Conservation (phyloP, 2,797 vertebrate genomes). For the Microtus californicus region DNA sequence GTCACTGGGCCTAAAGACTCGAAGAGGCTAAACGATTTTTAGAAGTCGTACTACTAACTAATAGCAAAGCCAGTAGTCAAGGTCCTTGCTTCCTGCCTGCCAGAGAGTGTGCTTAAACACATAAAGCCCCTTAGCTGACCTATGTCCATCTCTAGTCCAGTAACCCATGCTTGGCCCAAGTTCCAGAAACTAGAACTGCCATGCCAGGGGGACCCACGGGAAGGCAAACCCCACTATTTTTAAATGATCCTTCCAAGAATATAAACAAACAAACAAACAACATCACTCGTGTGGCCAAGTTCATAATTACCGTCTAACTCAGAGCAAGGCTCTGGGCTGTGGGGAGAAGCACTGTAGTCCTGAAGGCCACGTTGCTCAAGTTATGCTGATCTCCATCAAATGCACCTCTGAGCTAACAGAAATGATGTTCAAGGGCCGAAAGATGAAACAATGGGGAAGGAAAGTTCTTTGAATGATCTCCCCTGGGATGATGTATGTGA, state of each 20-base stretch:
- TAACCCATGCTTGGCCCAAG: fast-evolving
- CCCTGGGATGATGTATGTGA: not conserved
- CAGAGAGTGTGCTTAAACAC: not conserved
- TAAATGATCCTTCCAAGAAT: not conserved
- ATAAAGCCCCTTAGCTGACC: not conserved
- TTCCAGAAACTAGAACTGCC: not conserved
- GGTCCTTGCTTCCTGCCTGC: not conserved
- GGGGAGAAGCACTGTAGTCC: not conserved
- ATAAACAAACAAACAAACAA: not conserved
- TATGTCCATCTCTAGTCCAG: not conserved
- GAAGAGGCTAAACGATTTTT: not conserved
- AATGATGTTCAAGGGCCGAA: not conserved
- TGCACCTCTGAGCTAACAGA: not conserved
- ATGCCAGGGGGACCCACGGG: not conserved
- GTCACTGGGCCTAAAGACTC: not conserved
- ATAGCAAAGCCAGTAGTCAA: not conserved
- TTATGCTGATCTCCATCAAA: not conserved
- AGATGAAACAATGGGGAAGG: not conserved
- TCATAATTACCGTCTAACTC: not conserved
- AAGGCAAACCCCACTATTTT: not conserved
- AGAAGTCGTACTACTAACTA: not conserved
- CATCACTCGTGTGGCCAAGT: not conserved
- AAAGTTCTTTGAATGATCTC: not conserved
- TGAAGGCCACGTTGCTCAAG: not conserved
- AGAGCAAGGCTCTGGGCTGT: too few relatives aligned